phyloP scores from a whole-genome alignment of 2,113 vertebrate genomes.

The Otocyon megalotis region DNA sequence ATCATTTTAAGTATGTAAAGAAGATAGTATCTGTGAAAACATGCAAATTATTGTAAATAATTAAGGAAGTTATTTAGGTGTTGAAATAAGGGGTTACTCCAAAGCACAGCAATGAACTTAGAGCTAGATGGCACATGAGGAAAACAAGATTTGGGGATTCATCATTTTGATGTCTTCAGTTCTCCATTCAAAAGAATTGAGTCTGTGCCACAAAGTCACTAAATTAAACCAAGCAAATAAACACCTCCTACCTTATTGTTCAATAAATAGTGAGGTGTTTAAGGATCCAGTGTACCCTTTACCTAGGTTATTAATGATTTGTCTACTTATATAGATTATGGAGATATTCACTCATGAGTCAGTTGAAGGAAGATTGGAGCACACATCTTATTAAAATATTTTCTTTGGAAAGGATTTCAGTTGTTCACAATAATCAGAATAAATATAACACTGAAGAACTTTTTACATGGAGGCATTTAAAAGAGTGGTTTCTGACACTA shows the following conservation, averaged over 20 bases:
- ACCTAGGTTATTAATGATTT: background rate
- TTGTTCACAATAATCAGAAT: background rate
- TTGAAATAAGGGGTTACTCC: background rate
- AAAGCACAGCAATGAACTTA: background rate
- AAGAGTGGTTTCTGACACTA: background rate
- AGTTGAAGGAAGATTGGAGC: background rate
- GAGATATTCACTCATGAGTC: background rate
- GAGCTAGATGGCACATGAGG: background rate
- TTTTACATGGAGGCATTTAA: background rate
- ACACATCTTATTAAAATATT: background rate
- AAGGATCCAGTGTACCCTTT: background rate
- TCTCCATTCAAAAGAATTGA: background rate
- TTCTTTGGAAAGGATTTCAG: background rate
- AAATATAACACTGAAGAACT: background rate
- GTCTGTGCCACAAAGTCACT: background rate
- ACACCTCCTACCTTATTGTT: background rate
- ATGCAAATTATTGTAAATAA: background rate
- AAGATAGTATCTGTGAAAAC: background rate
- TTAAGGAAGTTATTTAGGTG: background rate
- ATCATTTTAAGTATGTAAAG: background rate
- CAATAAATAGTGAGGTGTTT: background rate
- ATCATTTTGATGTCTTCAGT: background rate
- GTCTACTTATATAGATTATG: background rate
- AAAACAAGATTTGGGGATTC: background rate
- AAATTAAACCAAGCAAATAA: background rate